Conservation (phyloP, 2,113 vertebrate species). For the Monarcha castaneiventris region DNA sequence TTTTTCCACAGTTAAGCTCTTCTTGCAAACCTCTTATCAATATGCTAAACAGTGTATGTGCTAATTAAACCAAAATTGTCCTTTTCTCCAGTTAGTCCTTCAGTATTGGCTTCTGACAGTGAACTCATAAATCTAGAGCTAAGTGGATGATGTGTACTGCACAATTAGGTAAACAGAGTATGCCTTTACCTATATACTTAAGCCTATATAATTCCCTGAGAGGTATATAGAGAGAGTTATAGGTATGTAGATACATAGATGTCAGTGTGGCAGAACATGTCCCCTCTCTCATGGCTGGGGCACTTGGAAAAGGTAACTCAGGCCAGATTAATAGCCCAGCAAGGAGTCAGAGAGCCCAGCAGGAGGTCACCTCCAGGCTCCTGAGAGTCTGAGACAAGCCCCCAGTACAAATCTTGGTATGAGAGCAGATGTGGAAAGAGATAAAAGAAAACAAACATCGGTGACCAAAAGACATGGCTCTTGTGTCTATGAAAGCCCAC, state of each 20-base stretch:
- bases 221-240: no score
- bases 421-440: no score
- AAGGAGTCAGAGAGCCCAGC: no score
- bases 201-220: neutral
- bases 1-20: neutral
- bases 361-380: no score
- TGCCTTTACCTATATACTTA: rapidly evolving
- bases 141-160: neutral
- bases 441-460: no score
- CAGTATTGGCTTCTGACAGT: neutral
- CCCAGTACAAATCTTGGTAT: no score
- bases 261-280: neutral
- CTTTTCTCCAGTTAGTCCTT: neutral
- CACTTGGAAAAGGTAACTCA: no score
- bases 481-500: no score
- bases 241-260: neutral
- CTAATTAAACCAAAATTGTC: neutral
- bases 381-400: no score
- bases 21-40: neutral
- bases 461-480: no score
- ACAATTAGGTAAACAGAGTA: neutral
- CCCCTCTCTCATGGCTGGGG: no score
- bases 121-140: neutral
- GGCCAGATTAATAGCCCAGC: no score
- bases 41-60: rapidly evolving